Base-by-base conservation (phyloP, 2,113 vertebrate species). In the Sialia sialis region DNA sequence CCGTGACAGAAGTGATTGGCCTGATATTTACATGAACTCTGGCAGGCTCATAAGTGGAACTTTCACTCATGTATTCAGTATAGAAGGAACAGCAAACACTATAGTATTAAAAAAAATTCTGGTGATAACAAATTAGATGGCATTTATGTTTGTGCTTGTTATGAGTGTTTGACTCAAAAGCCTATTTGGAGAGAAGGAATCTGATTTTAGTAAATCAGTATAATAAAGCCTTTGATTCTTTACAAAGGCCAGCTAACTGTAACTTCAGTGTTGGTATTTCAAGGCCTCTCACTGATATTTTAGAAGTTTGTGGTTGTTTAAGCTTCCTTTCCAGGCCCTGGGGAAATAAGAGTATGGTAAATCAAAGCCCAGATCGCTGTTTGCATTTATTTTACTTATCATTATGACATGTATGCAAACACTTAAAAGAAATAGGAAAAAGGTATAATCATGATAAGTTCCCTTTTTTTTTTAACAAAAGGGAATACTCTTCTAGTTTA, bases 311-410 rank as follows among this genome's bases (percentile, higher is more conserved):
- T 96, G 93, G 97, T 97, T 96, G 94, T 93, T 96, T 92, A 85
- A 96, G 95, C 94, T 98, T 98, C 96, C 96, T 97, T 95, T 97
- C 92, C 84, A 96, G 87, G 87, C 97, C 94, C 91, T 90, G 90
- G 98, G 96, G 97, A 97, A 97, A 97, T 97, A 95, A 97, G 92
- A 96, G 76, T 92, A 95, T 96, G 93, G 95, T 95, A 97, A 97
- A 97, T 98, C 94, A 97, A 97, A 98, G 96, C 76, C 76, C 91
- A 84, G 94, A 95, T 96, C 80, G 1, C 95, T 94, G 82, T 96
- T 96, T 95, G 93, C 92, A 93, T 97, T 97, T 98, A 94, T 97
- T 98, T 98, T 97, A 84, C 95, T 97, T 98, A 93, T 97, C 84
- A 97, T 97, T 97, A 92, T 96, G 86, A 88, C 93, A 55, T 96